A percentile compares a stretch with the other conserved stretches of the same genome.
phyloP scores from a whole-genome alignment of 2,888 invertebrate genomes.

The Troides oblongomaculatus region DNA sequence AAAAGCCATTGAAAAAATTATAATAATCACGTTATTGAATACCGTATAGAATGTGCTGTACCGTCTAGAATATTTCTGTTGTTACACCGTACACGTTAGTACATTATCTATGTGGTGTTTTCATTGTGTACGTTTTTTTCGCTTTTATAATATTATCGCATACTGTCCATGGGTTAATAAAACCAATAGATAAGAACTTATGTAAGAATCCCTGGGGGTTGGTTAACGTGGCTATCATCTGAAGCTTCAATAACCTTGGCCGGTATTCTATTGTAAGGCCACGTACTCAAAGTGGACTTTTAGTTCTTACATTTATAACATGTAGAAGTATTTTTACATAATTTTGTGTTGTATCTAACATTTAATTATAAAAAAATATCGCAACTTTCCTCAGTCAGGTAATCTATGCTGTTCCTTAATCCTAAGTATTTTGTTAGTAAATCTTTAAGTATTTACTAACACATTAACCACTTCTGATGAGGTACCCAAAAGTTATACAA shows the following conservation, averaged over 20 bases:
- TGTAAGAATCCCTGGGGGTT: slow-evolving; percentile 16
- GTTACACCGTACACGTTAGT: background rate
- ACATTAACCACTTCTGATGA: no score
- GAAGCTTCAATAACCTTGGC: slow-evolving; percentile 28
- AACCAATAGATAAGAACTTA: slow-evolving; percentile 5
- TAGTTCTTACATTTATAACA: background rate
- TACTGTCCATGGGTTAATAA: background rate
- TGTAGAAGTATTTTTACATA: background rate
- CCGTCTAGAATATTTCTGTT: slow-evolving; percentile 4
- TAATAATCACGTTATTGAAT: background rate
- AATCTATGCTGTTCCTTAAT: no score
- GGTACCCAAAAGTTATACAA: no score
- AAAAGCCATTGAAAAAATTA: background rate
- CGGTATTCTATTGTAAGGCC: slow-evolving; percentile 24
- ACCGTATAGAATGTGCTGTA: background rate
- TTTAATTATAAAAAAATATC: no score
- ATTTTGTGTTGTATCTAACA: no score
- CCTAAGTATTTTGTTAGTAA: no score
- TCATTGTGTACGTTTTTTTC: background rate
- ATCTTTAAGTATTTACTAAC: no score
- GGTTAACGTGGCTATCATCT: slow-evolving; percentile 21
- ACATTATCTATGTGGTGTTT: background rate
- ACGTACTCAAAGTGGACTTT: slow-evolving; percentile 8
- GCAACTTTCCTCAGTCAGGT: no score
- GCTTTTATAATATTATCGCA: background rate